Evolutionary conservation across 2,113 vertebrate genomes (phyloP), one percentile per base, ranked within the genome.

Genomic region (Entelurus aequoreus): DNA sequence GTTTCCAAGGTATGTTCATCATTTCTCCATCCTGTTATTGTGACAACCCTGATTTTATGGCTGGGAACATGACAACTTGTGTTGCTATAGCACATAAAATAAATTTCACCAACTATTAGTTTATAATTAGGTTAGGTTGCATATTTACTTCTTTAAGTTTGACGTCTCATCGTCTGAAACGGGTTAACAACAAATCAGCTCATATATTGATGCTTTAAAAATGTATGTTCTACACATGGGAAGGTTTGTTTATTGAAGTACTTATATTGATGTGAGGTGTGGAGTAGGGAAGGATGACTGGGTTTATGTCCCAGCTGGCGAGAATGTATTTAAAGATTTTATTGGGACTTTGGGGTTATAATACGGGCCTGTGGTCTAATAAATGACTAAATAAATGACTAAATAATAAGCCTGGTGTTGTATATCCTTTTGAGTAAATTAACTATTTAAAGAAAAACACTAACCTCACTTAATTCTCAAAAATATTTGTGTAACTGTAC

Each of bases 401-500:
- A 15, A 15, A 38, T 40, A 16, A n/a, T 37, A 55, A 36, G 10
- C 36, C 7, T 0, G 6, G 37, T 8, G 40, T 19, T 46, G 13
- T 21, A 12, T 40, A 40, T 36, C 12, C 4, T 6, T 10, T 42
- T 56, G 11, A 8, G 46, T 19, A 0, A 9, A 46, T 48, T 46
- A 8, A 47, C 38, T 10, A 57, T 59, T 40, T 63, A 38, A 21
- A 57, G 46, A 4, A 35, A 15, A 44, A 57, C 35, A 59, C n/a
- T 4, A 49, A 59, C 21, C 10, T 59, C 16, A 14, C 15, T 9
- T 38, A 1, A 52, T 35, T 47, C 19, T 37, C 21, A 40, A 44
- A 11, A 54, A 54, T 28, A n/a, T 6, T n/a, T 65, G 6, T 35
- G 46, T 62, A 28, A 66, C 12, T 16, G 65, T 54, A 63, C 9